Base-by-base conservation (phyloP, 2,113 vertebrate genomes). In the Chaetodon auriga region DNA sequence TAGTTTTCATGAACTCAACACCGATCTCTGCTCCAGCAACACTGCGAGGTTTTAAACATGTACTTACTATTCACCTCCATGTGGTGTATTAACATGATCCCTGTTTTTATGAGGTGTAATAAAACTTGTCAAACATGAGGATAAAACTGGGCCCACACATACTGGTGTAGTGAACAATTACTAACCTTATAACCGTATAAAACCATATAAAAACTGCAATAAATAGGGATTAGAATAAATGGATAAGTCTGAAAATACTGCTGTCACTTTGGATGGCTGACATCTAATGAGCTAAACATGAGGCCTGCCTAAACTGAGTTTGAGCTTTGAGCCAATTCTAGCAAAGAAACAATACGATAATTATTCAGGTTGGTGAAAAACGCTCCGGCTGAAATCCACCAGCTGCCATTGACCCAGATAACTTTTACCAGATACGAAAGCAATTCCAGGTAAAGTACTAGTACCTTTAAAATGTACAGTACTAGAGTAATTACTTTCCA, bases 21-120 rank as follows among this genome's bases (percentile, higher is more conserved):
- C 46, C 23, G 12, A 38, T 16, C 54, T 19, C n/a, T 61, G 30
- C 53, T 73, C 18, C 25, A 87, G 30, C 38, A 55, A 62, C 41
- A 61, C 69, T 57, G 69, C 1, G n/a, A 55, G 3, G 18, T 63
- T 45, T 61, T 10, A 61, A 36, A 62, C 49, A 23, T 65, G 36
- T 60, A 58, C 62, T 61, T 54, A 72, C 5, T 38, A 10, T 36
- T 48, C 8, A 25, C 18, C 19, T 78, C 51, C 14, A 7, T 0
- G 8, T 9, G 8, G 11, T n/a, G 35, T 60, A 45, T 49, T 15
- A 55, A 41, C 41, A 55, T 41, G 30, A 64, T 19, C 11, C 14
- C 23, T 48, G 25, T 30, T 6, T 35, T 66, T 75, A 75, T 35
- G 51, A 41, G 23, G 18, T 30, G 57, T 43, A 9, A 7, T 35